These are phyloP conservation scores for Parascotia fuliginaria DNA, from an alignment of 2,888 invertebrate genomes.

Conservation along the genomic window DNA sequence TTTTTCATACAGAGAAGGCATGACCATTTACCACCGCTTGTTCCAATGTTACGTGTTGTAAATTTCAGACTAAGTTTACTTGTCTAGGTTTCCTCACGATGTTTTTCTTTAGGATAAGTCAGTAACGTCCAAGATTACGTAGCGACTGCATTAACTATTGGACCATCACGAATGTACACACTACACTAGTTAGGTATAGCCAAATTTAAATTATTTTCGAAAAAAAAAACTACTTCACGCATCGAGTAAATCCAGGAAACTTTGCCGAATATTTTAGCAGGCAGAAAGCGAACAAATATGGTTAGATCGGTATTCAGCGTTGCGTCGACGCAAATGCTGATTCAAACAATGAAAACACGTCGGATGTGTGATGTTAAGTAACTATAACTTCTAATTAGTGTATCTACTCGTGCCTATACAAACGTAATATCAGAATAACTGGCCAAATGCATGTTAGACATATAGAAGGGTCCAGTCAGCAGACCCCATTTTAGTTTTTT, in stretches of 20 bases:
- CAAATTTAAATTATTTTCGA: not conserved
- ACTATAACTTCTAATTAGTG: conserved; percentile 57
- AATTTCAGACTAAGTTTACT: no score
- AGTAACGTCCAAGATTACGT: no score
- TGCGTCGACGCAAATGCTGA: conserved; percentile 30
- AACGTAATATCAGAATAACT: conserved; percentile 32
- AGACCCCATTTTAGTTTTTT: no score
- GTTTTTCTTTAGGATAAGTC: no score
- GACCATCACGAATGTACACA: no score
- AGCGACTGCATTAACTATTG: no score
- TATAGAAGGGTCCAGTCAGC: no score
- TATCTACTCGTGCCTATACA: conserved; percentile 38
- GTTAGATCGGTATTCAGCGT: conserved; percentile 37
- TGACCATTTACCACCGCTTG: no score
- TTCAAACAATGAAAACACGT: conserved; percentile 40
- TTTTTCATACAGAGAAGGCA: no score
- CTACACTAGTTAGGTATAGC: no score
- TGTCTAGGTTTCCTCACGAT: no score
- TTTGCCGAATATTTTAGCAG: conserved; percentile 33
- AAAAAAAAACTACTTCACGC: conserved; percentile 36
- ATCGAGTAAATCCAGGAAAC: conserved; percentile 40
- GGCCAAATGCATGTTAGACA: not conserved
- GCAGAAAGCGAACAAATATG: conserved; percentile 42
- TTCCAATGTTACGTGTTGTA: no score
- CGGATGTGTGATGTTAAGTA: conserved; percentile 59